Base-by-base conservation (phyloP, 2,888 invertebrate species). In the Phasia obesa region DNA sequence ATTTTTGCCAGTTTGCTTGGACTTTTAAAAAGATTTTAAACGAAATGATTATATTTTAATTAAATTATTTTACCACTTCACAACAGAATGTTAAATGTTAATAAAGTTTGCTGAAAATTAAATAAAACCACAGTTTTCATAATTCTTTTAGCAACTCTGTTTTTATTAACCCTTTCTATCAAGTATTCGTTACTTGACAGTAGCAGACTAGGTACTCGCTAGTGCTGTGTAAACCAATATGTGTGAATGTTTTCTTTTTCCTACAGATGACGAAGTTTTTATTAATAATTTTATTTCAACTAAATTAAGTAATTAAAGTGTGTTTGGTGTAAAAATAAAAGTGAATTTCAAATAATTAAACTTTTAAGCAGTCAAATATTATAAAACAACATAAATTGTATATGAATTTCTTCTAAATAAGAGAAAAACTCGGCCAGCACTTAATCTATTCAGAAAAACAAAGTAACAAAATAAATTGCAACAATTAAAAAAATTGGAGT, bases 181-280 rank as follows among this genome's bases (percentile, higher is more conserved):
- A 35, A 25, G 21, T 62, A 76, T 44, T 67, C 55, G 42, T 21
- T 74, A 57, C 13, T 64, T 64, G 23, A 78, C 49, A 62, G 31
- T 38, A 15, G 27, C 15, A 7, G 0, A 62, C 23, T 38, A 64
- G 59, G 65, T 71, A 81, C 21, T 44, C 71, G 51, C 44, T 76
- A 81, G 35, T 35, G 35, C 11, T 35, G 35, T 35, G 35, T 35
- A 35, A 35, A 35, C 35, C 11, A 35, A 35, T n/a, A 35, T 35
- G 35, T 35, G 65, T 76, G 76, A 11, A 1, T 35, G 35, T 11
- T 2, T 67, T 84, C 74, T 64, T 79, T 84, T 85, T 71, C 74
- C 49, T 47, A 81, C 80, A 85, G 84, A 85, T 85, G 84, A 85
- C 81, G 81, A 83, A 79, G 35, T 35, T 77, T 83, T 65, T 73